phyloP scores from a whole-genome alignment of 2,797 vertebrate genomes.

The Enteromius mattozi region DNA sequence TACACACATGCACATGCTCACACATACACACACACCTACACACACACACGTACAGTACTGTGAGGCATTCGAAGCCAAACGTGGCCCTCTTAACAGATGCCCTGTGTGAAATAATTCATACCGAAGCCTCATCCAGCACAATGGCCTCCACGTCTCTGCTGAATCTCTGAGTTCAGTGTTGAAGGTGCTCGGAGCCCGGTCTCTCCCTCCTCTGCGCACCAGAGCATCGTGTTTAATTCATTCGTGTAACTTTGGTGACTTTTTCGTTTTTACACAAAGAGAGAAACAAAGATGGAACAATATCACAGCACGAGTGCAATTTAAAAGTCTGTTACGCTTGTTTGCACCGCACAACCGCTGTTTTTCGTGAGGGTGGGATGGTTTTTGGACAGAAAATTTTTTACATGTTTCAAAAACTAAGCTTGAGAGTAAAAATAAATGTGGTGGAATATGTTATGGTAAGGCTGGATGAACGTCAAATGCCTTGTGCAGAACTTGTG shows the following conservation, averaged over 20 bases:
- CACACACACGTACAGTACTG: constrained; percentile 28
- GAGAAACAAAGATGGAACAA: constrained; percentile 9
- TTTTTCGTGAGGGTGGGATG: background rate
- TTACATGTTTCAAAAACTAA: background rate
- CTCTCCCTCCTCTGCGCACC: constrained; percentile 37
- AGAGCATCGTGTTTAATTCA: constrained; percentile 47
- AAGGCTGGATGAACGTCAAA: background rate
- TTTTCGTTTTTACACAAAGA: constrained; percentile 16
- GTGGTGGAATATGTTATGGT: constrained; percentile 7
- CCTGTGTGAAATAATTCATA: constrained; percentile 54
- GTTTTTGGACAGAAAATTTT: background rate
- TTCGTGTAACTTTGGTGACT: constrained; percentile 9
- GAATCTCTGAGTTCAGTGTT: constrained; percentile 19
- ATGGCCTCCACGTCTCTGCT: constrained; percentile 38
- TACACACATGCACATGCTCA: constrained; percentile 41
- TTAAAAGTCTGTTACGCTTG: constrained; percentile 12
- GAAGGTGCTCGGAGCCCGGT: constrained; percentile 17
- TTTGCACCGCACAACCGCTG: background rate
- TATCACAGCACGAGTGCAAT: background rate
- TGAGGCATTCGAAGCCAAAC: constrained; percentile 24
- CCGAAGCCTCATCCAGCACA: constrained; percentile 54
- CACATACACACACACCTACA: constrained; percentile 31
- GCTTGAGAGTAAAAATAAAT: background rate
- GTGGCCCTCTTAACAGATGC: constrained; percentile 50
- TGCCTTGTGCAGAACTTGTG: background rate